Base-by-base conservation (phyloP, 1,140 invertebrate species). In the Vollenhovia emeryi region DNA sequence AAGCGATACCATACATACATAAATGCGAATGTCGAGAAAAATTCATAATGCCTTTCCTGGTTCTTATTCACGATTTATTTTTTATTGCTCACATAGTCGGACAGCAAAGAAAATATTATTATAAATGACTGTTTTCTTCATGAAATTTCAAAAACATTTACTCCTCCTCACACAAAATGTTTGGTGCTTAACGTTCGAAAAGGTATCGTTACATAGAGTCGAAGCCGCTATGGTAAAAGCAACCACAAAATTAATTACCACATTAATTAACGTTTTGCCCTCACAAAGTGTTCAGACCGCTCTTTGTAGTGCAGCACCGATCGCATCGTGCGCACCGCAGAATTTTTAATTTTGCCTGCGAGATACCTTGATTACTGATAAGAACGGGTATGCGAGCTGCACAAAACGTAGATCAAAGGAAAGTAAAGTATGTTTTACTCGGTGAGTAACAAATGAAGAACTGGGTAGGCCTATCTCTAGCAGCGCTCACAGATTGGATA, bases 231-330 rank as follows among this genome's bases (percentile, higher is more conserved):
- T 50, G 7, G 21, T 50, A 73, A 71, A 82, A 60, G 60, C 60
- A 30, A 27, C 74, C 83, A 66, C 83, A 68, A 66, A 85, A 85
- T 85, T 85, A 85, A 84, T 84, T 84, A 84, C 15, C 24, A 27
- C 48, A 84, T 84, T 84, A 84, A 85, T 85, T 85, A 85, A 79
- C 83, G 52, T 78, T 79, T 84, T 71, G 57, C 71, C 9, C 15
- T 76, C 24, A 78, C 71, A 84, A 84, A 84, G 82, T 84, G 57
- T 45, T 57, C 50, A 11, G n/a, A 50, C 24, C n/a, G 45, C 68
- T 50, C 87, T 84, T 87, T 88, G 86, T 78, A 71, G 52, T 45
- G 1, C 64, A 7, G 40, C 55, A 43, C 24, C 24, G 52, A 78
- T 68, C 73, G 64, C 52, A 82, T 82, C 64, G 24, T 27, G 52